phyloP scores from a whole-genome alignment of 2,113 vertebrate species.

The Brienomyrus brachyistius region DNA sequence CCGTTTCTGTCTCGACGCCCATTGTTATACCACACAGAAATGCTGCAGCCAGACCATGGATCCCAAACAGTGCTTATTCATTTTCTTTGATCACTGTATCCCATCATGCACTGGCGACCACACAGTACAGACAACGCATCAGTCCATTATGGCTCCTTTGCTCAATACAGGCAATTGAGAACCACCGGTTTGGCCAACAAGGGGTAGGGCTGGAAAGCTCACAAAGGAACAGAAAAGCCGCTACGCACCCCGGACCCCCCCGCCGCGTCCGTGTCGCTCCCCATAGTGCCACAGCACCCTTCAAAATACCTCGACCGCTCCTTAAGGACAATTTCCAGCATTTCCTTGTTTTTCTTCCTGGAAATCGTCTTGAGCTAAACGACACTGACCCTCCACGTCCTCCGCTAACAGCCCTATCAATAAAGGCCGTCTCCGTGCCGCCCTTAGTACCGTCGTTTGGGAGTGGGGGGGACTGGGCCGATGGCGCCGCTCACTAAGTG shows the following conservation, averaged over 20 bases:
- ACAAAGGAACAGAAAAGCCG: background rate
- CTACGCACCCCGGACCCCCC: background rate
- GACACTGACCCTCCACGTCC: constrained; percentile 58
- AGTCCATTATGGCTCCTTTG: background rate
- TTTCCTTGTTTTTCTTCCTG: constrained; percentile 86
- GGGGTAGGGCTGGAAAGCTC: background rate
- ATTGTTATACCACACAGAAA: background rate
- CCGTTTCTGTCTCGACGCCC: background rate
- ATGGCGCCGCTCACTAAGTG: constrained; percentile 89
- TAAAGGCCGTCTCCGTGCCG: constrained; percentile 97
- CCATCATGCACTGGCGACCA: background rate
- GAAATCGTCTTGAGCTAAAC: constrained; percentile 88
- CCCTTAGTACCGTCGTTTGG: constrained; percentile 96
- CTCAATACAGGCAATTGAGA: background rate
- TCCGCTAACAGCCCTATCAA: constrained; percentile 98
- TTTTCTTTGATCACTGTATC: background rate
- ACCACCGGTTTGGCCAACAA: background rate
- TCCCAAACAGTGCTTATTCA: background rate
- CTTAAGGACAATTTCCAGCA: constrained; percentile 59
- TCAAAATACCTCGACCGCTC: constrained; percentile 52
- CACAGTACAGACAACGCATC: background rate
- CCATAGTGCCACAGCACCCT: constrained; percentile 33
- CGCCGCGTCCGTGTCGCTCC: background rate
- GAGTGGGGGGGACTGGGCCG: constrained; percentile 74
- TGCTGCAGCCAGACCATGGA: background rate